Evolutionary conservation across 2,113 vertebrate species (phyloP), one percentile per base, ranked within the genome.

Genomic region (Periophthalmodon schlosseri): DNA sequence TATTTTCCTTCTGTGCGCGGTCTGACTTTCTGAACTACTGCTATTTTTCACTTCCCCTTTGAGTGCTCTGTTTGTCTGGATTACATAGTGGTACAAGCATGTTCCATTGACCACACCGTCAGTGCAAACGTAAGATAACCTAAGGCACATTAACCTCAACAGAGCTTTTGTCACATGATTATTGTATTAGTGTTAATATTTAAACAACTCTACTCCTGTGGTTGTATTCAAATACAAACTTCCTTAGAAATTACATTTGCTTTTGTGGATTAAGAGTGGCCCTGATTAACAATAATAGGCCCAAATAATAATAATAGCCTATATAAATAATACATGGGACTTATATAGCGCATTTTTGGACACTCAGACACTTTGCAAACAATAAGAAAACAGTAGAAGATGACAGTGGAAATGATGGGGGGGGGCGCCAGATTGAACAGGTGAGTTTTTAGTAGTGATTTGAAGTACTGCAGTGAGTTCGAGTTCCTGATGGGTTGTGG

Each of bases 121-220:
- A 75, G 21, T 67, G 80, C 69, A 88, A 86, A 90, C 78, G 64
- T 80, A 63, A 82, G 76, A 86, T 85, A 70, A 82, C 75, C 75
- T 6, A 1, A 10, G 0, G 88, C 24, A 68, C 75, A 74, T 89
- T 89, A 73, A 87, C 86, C 84, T 68, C 33, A 63, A 52, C 60
- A 33, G 44, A 5, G 33, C 13, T 58, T n/a, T 33, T 12, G 47
- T 33, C 34, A 16, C 4, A 16, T 7, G 1, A 18, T 69, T 13
- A 15, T 7, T 28, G 15, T 8, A 20, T 18, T 63, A 33, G 34
- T n/a, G 23, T 60, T 15, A 60, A 60, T 64, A 6, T 39, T 64
- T 39, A 20, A 20, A 36, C 16, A 11, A 11, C 2, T 21, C 52
- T 50, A 56, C 2, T 21, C 6, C n/a, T 20, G 9, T 54, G 18